Percentiles rank a stretch among this genome's conserved stretches.
Evolutionary conservation across 2,797 vertebrate species (phyloP).

Genomic region (Propithecus perrieri): DNA sequence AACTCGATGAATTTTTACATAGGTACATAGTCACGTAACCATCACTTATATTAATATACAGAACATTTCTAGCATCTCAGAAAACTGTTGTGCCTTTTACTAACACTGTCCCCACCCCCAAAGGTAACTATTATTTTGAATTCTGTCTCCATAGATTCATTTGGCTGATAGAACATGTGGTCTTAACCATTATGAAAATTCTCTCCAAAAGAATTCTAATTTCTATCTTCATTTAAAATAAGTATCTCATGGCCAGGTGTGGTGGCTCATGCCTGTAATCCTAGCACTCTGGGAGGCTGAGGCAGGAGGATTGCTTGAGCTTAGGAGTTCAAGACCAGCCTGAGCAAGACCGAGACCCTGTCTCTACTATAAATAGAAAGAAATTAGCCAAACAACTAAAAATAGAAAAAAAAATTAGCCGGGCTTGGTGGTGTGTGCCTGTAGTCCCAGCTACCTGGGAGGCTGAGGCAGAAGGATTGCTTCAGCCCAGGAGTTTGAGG

Average conservation of each 20-base stretch:
- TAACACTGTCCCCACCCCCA: not conserved
- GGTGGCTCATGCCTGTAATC: too few species aligned
- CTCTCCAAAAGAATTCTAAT: not conserved
- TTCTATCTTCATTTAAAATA: not conserved
- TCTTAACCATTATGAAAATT: not conserved
- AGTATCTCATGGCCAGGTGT: not conserved
- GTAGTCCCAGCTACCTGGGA: too few species aligned
- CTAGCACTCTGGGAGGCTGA: too few species aligned
- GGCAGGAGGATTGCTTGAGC: too few species aligned
- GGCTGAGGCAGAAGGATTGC: too few species aligned
- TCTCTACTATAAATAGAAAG: too few species aligned
- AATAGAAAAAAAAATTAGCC: too few species aligned
- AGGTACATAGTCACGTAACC: not conserved
- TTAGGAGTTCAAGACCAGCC: too few species aligned
- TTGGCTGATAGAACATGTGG: not conserved
- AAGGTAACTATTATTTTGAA: not conserved
- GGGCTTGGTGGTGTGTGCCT: too few species aligned
- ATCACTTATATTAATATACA: not conserved
- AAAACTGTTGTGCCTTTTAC: not conserved
- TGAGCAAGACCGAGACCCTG: too few species aligned
- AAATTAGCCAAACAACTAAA: too few species aligned
- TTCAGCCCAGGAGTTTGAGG: too few species aligned
- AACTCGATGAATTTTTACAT: not conserved
- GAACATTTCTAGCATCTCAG: not conserved
- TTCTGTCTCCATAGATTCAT: not conserved